Evolutionary conservation across 2,113 vertebrate genomes (phyloP), one percentile per base, ranked within the genome.

Genomic region (Rhabdornis inornatus): DNA sequence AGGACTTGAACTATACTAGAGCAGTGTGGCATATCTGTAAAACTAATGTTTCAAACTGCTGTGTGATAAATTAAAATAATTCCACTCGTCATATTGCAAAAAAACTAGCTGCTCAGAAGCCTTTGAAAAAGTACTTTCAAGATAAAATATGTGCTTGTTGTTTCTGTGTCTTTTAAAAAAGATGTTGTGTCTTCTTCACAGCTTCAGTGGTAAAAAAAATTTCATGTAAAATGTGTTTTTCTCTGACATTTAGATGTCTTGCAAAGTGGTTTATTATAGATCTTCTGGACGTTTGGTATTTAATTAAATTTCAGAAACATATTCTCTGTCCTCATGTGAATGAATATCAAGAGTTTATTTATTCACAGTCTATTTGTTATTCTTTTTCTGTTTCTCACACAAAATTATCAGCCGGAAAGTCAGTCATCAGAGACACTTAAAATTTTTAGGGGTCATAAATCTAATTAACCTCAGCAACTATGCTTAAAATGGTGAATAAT

Each of bases 231-330:
- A 95, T 77, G 89, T 95, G 92, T 53, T 97, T 97, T 95, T 94
- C 95, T 55, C 79, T 98, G 97, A 97, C 97, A 97, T 97, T 98
- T 97, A 96, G 91, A 96, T 39, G 92, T 95, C 96, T 97, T 88
- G 91, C 96, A 93, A 97, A 97, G 94, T 95, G 96, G 96, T 97
- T 98, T 98, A 98, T 98, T 97, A 96, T 89, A 97, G 97, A 96
- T 95, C 92, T 95, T 87, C 71, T 97, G 98, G 97, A 97, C 97
- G 24, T 97, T 97, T 97, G 91, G 97, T 98, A 96, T 97, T 97
- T 98, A 98, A 98, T 98, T 98, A 98, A 97, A 97, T 97, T 96
- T 97, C 97, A 96, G 95, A 97, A 96, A 93, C 95, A 93, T 92
- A 97, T 95, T 97, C 95, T 97, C 88, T 72, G 75, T 65, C 64